Evolutionary conservation across 2,888 invertebrate genomes (phyloP).

Genomic region (Drosophila kuntzei): DNA sequence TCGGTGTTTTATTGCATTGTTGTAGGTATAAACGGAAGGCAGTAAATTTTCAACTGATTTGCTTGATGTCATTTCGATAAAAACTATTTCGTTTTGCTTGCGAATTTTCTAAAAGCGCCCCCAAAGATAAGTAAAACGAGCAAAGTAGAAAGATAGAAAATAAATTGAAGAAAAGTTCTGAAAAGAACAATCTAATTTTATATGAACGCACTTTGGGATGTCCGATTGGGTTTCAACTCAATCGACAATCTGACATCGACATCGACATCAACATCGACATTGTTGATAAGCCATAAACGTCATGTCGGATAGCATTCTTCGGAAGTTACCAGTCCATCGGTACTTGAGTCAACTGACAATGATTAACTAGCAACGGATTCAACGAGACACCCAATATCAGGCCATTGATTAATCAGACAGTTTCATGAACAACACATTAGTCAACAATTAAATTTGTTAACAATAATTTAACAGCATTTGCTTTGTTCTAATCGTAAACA

Average conservation of each 20-base stretch:
- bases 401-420: slow-evolving; percentile 23
- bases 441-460: slow-evolving; percentile 46
- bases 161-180: neutral
- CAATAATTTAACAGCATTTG: slow-evolving; percentile 6
- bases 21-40: slow-evolving; percentile 14
- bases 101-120: neutral
- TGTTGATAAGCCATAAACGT: slow-evolving; percentile 15
- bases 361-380: slow-evolving; percentile 52
- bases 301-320: slow-evolving; percentile 16
- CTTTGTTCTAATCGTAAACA: slow-evolving; percentile 5
- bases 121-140: neutral
- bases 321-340: slow-evolving; percentile 14
- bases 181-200: neutral
- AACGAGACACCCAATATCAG: slow-evolving; percentile 24
- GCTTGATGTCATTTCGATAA: slow-evolving; percentile 12
- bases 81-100: slow-evolving; percentile 5
- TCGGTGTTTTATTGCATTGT: slow-evolving; percentile 10
- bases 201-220: slow-evolving; percentile 1
- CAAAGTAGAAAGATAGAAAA: neutral
- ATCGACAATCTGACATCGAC: slow-evolving; percentile 17
- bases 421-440: slow-evolving; percentile 41
- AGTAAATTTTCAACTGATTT: slow-evolving; percentile 17
- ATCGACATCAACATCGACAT: neutral
- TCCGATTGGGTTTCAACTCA: slow-evolving; percentile 5
- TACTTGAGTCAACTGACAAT: slow-evolving; percentile 57